These are phyloP conservation scores for Lepidocolaptes lacrymiger DNA, from an alignment of 2,797 vertebrate genomes.

Conservation along the genomic window DNA sequence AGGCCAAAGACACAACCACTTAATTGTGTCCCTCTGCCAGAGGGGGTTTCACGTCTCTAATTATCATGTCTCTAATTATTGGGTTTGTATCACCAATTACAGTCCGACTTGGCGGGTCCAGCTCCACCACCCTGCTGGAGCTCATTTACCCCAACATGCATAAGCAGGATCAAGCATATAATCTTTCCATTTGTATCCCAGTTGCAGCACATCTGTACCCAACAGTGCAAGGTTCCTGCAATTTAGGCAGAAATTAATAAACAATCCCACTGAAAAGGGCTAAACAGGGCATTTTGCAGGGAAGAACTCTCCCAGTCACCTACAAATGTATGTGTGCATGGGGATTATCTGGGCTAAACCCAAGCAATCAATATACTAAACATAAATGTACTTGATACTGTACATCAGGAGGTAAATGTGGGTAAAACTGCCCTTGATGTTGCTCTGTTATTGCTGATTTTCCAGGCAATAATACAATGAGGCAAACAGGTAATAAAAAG, in stretches of 20 bases:
- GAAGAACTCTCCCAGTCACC: background rate
- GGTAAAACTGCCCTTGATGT: background rate
- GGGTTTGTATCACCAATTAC: background rate
- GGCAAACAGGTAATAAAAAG: background rate
- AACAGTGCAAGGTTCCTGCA: background rate
- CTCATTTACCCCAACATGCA: background rate
- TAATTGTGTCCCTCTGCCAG: background rate
- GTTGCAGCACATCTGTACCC: background rate
- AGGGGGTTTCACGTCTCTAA: background rate
- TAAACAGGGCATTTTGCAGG: background rate
- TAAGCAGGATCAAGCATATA: background rate
- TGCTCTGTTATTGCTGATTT: background rate
- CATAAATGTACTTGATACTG: background rate
- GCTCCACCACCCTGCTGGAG: background rate
- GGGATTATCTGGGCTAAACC: background rate
- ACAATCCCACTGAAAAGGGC: background rate
- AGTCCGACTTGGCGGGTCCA: background rate
- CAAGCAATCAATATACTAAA: background rate
- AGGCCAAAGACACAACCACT: background rate
- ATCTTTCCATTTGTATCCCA: background rate
- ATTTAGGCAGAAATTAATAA: background rate
- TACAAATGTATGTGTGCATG: fast-evolving
- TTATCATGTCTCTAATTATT: background rate
- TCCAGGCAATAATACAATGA: background rate
- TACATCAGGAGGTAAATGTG: background rate